These are phyloP conservation scores for Volucella zonaria DNA, from an alignment of 2,888 invertebrate genomes.

Conservation along the genomic window DNA sequence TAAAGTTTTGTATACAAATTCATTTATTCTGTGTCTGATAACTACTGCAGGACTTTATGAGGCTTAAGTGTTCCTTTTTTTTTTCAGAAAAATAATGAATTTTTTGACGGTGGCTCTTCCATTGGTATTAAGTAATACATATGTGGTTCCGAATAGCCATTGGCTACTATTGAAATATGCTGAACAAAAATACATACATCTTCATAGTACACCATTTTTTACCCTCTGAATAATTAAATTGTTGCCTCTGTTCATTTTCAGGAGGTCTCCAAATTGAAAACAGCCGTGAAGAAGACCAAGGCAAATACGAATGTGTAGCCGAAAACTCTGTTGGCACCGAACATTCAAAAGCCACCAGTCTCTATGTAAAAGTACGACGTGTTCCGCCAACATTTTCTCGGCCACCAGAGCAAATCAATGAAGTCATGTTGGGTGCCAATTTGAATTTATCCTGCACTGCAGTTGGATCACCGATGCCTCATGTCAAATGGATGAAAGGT, in stretches of 20 bases:
- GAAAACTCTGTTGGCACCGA: conserved; percentile 96
- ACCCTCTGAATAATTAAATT: background rate
- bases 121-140: no score
- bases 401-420: conserved; percentile 91
- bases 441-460: conserved; percentile 98
- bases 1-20: no score
- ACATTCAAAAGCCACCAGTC: conserved; percentile 93
- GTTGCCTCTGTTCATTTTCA: conserved; percentile 65
- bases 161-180: no score
- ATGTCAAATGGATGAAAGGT: conserved; percentile 96
- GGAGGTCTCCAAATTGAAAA: conserved; percentile 91
- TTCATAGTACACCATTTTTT: background rate
- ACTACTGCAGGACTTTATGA: no score
- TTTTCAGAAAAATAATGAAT: no score
- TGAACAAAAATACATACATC: background rate
- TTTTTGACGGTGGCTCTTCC: no score
- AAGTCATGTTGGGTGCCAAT: conserved; percentile 95
- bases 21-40: no score
- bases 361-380: conserved; percentile 97
- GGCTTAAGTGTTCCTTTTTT: no score
- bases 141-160: no score
- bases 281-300: conserved; percentile 95
- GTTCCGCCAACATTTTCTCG: conserved; percentile 98
- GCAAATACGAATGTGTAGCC: conserved; percentile 97
- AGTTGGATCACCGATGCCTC: conserved; percentile 98